These are phyloP conservation scores for Pangasius djambal DNA, from an alignment of 2,797 vertebrate species.

Conservation along the genomic window DNA sequence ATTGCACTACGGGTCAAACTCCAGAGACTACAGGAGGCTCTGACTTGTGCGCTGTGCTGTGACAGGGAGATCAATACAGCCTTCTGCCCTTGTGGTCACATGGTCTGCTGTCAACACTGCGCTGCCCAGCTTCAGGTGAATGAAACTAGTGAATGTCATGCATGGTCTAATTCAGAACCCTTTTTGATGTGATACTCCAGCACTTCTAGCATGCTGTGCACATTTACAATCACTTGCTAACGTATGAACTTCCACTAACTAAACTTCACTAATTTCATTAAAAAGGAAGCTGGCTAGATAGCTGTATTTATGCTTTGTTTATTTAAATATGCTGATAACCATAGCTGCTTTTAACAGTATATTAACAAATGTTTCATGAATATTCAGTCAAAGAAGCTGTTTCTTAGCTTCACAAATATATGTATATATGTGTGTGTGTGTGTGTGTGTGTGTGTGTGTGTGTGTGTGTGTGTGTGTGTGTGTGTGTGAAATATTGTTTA, in stretches of 20 bases:
- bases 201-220: background rate
- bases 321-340: background rate
- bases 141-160: background rate
- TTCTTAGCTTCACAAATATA: too few species aligned
- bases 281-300: background rate
- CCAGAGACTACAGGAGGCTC: background rate
- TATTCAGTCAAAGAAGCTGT: background rate
- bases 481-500: too few species aligned
- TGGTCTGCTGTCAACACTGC: slow-evolving; percentile 55
- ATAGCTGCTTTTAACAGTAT: background rate
- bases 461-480: too few species aligned
- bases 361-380: background rate
- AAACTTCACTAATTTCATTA: background rate
- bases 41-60: slow-evolving; percentile 11
- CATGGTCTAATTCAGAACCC: background rate
- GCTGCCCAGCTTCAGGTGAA: slow-evolving; percentile 7
- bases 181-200: background rate
- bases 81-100: slow-evolving; percentile 87
- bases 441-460: too few species aligned
- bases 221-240: background rate
- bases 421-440: too few species aligned
- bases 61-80: slow-evolving; percentile 67
- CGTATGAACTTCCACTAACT: background rate
- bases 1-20: background rate
- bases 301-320: background rate